phyloP scores from a whole-genome alignment of 2,113 vertebrate species.

The Ursus arctos region DNA sequence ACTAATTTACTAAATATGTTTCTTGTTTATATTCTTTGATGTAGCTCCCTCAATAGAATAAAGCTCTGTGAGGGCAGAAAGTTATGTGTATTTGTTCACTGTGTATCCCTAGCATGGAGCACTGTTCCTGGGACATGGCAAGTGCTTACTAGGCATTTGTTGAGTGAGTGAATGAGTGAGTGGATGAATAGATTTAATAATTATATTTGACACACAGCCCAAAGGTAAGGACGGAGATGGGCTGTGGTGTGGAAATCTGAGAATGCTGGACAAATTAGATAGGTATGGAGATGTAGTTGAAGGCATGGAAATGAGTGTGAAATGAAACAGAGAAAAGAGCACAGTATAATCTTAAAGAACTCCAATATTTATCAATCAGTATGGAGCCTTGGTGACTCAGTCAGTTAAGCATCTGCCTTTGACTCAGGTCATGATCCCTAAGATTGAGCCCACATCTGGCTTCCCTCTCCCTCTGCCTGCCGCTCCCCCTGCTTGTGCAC shows the following conservation, averaged over 20 bases:
- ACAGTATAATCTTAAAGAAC: neutral
- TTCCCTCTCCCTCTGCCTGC: neutral
- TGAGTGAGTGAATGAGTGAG: neutral
- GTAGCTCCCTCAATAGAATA: neutral
- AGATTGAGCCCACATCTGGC: neutral
- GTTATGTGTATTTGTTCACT: neutral
- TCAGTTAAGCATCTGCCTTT: neutral
- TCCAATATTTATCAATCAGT: neutral
- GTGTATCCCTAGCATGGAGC: neutral
- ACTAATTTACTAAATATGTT: neutral
- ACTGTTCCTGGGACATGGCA: neutral
- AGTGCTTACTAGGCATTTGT: neutral
- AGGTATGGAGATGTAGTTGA: neutral
- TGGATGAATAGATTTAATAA: neutral
- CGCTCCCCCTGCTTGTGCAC: neutral
- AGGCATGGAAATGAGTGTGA: neutral
- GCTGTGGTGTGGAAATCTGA: neutral
- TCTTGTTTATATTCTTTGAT: neutral
- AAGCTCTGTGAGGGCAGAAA: neutral
- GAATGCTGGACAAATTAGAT: neutral
- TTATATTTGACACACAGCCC: neutral
- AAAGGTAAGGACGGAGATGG: neutral
- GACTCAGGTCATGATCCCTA: neutral
- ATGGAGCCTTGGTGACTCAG: neutral
- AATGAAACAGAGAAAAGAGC: neutral